These are phyloP conservation scores for Leistus spinibarbis DNA, from an alignment of 2,888 invertebrate species.

Conservation along the genomic window DNA sequence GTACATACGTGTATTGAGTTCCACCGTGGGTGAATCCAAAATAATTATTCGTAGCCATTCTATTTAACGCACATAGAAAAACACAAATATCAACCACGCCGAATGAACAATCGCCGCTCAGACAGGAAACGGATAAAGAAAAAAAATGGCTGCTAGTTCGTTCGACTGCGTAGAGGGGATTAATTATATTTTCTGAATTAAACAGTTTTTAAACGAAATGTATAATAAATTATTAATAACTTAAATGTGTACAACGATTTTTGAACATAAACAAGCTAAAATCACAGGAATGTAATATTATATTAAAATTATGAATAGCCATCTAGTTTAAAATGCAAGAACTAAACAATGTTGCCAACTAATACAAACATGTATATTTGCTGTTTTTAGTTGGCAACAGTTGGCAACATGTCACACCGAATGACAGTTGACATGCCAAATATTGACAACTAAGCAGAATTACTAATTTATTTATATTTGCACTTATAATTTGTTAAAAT, in stretches of 20 bases:
- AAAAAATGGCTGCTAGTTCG: neutral
- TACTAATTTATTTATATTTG: neutral
- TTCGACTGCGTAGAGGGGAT: neutral
- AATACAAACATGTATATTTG: neutral
- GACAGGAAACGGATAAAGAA: slow-evolving; percentile 33
- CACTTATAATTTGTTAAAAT: neutral
- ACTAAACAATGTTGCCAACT: neutral
- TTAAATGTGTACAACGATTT: neutral
- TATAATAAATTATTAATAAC: neutral
- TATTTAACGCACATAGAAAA: slow-evolving; percentile 38
- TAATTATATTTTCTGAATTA: neutral
- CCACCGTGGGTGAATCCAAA: slow-evolving; percentile 94
- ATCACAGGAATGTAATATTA: neutral
- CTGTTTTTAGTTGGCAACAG: neutral
- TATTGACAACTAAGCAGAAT: slow-evolving; percentile 10
- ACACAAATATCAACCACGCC: slow-evolving; percentile 32
- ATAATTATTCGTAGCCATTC: slow-evolving; percentile 91
- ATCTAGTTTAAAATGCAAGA: neutral
- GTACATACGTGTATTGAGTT: slow-evolving; percentile 86
- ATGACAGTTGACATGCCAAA: slow-evolving; percentile 23
- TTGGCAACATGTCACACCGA: neutral
- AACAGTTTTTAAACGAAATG: neutral
- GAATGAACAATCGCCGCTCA: slow-evolving; percentile 35
- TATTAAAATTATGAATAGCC: neutral
- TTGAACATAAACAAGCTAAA: neutral